Evolutionary conservation across 1,140 invertebrate genomes (phyloP), one percentile per base, ranked within the genome.

Genomic region (Samia ricini): DNA sequence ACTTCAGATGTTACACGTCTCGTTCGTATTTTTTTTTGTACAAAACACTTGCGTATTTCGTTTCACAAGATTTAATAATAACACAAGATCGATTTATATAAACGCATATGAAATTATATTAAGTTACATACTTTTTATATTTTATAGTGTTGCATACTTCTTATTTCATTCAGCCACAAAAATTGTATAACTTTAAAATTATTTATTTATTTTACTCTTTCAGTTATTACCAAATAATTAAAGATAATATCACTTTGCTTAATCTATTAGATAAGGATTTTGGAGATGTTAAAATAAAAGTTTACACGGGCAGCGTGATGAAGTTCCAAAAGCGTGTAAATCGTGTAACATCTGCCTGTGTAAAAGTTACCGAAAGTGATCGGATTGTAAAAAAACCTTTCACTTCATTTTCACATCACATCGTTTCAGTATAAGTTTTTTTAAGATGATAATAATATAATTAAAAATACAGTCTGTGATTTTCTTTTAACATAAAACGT

Each of bases 401-500:
- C 36, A 19, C 19, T 19, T 18, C 20, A 18, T 36, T 10, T 10
- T 56, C 55, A 56, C 19, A 33, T 42, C 33, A 42, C 33, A 7
- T 57, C 10, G 4, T 57, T 19, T 57, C 56, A 42, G 33, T 57
- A 58, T 54, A 50, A 51, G 48, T 21, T 42, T n/a, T n/a, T n/a
- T n/a, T 64, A 64, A 64, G 63, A 26, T 60, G 55, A 54, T 63
- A 58, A 22, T 56, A 58, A 54, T 56, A 19, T n/a, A n/a, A n/a
- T n/a, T n/a, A n/a, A n/a, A 63, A 22, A 63, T 50, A 18, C 50
- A 60, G 51, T 55, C 63, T 64, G 63, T 64, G 63, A 64, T 64
- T 49, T 24, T 24, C 21, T n/a, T 56, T 23, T 36, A 36, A 22
- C 56, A 49, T 56, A 59, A 24, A 36, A 59, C n/a, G 57, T 49